Percentiles rank a stretch among this genome's conserved stretches.
phyloP scores from a whole-genome alignment of 35 echinoderm and acorn worm genomes.

The Lytechinus variegatus region DNA sequence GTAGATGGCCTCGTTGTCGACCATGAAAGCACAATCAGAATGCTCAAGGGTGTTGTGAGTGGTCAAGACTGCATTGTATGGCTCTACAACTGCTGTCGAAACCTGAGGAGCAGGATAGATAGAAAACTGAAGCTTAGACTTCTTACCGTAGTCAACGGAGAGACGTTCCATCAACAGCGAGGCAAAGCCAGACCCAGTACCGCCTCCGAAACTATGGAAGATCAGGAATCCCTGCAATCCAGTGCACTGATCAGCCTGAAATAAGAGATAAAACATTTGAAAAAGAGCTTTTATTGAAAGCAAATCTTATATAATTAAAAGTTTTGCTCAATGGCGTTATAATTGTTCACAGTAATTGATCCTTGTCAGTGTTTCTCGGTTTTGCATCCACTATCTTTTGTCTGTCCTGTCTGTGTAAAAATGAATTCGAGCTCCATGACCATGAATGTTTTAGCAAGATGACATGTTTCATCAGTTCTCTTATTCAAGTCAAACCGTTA shows the following conservation, averaged over 20 bases:
- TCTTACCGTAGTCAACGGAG: background rate
- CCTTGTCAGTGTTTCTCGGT: too few species aligned
- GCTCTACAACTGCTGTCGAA: background rate
- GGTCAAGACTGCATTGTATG: background rate
- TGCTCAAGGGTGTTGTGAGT: background rate
- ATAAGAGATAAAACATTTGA: constrained; percentile 7
- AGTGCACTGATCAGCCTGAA: background rate
- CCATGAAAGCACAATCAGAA: background rate
- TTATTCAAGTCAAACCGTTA: too few species aligned
- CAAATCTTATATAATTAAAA: too few species aligned
- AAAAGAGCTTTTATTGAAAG: too few species aligned
- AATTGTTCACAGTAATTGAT: too few species aligned
- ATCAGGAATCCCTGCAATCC: background rate
- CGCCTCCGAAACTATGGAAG: background rate
- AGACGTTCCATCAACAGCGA: background rate
- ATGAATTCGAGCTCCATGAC: too few species aligned
- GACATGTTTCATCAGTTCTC: too few species aligned
- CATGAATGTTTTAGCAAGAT: too few species aligned
- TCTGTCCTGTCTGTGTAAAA: too few species aligned
- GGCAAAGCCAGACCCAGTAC: background rate
- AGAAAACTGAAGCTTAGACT: background rate
- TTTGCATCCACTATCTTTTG: too few species aligned
- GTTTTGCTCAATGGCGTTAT: too few species aligned
- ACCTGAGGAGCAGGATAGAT: background rate
- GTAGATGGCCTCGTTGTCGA: background rate